Conservation (phyloP, 2,888 invertebrate species). For the Drosophila recens region DNA sequence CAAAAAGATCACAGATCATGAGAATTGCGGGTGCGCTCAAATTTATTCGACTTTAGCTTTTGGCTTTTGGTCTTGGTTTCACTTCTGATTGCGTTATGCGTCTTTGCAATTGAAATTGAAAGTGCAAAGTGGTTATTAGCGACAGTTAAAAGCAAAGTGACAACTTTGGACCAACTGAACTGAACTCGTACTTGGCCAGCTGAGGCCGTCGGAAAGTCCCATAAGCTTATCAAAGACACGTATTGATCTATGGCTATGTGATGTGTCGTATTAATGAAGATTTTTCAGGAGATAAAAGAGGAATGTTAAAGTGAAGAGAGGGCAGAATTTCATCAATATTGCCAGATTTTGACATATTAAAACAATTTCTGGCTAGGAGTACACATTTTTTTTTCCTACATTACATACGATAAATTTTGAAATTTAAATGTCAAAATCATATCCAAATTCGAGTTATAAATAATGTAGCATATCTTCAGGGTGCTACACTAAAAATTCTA, state of each 20-base stretch:
- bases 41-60: conserved; percentile 21
- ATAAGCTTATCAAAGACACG: conserved; percentile 20
- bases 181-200: conserved; percentile 2
- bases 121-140: conserved; percentile 56
- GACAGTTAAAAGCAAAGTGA: conserved; percentile 45
- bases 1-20: conserved; percentile 18
- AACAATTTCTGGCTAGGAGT: too few species aligned
- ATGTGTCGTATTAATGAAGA: conserved; percentile 43
- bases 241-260: conserved; percentile 31
- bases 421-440: not conserved
- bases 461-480: conserved; percentile 26
- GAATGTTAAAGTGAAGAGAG: not conserved
- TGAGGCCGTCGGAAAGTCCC: conserved; percentile 13
- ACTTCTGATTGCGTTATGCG: conserved; percentile 24
- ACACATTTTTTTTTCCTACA: too few species aligned
- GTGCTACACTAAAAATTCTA: not conserved
- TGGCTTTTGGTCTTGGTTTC: conserved; percentile 13
- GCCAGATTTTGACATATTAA: too few species aligned
- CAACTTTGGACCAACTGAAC: conserved; percentile 27
- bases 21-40: conserved; percentile 71
- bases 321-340: not conserved
- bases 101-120: conserved; percentile 59
- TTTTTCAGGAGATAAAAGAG: conserved; percentile 21
- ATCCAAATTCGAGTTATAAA: not conserved
- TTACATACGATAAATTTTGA: not conserved